These are phyloP conservation scores for Solea senegalensis DNA, from an alignment of 2,113 vertebrate species.

Conservation along the genomic window DNA sequence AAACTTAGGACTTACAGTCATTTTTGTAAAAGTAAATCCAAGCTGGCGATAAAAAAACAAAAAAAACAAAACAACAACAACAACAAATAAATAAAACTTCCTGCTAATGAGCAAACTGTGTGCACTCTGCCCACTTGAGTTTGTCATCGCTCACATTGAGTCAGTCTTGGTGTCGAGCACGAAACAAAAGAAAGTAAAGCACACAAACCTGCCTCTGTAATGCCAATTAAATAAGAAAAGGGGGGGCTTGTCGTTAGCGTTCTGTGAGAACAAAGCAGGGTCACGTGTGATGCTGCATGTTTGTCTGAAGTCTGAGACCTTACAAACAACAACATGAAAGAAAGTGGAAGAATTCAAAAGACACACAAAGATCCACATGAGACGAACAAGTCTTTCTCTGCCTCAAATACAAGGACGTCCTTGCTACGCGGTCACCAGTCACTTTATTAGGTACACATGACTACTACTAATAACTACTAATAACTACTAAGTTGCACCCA, in stretches of 20 bases:
- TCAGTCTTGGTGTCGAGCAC: conserved; percentile 36
- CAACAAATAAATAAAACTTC: conserved; percentile 33
- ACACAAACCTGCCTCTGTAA: conserved; percentile 11
- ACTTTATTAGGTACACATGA: too few relatives aligned
- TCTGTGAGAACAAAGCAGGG: conserved; percentile 29
- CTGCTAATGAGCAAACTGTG: conserved; percentile 55
- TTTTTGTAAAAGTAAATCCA: conserved; percentile 35
- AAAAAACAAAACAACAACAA: background rate
- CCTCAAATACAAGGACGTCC: background rate
- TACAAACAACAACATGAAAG: background rate
- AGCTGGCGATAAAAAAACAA: conserved; percentile 68
- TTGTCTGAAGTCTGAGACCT: conserved; percentile 7
- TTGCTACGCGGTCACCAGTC: background rate
- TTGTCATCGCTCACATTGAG: conserved; percentile 34
- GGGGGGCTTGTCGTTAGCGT: conserved; percentile 16
- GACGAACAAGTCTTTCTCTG: background rate
- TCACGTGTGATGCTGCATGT: conserved; percentile 17
- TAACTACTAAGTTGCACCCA: too few relatives aligned
- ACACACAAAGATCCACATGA: background rate
- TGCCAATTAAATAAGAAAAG: conserved; percentile 44
- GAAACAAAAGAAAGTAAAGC: conserved; percentile 43
- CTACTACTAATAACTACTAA: too few relatives aligned
- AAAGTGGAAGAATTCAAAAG: background rate
- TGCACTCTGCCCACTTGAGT: conserved; percentile 40
- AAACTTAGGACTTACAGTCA: conserved; percentile 42